These are phyloP conservation scores for Bubo bubo DNA, from an alignment of 2,113 vertebrate genomes.

Conservation along the genomic window DNA sequence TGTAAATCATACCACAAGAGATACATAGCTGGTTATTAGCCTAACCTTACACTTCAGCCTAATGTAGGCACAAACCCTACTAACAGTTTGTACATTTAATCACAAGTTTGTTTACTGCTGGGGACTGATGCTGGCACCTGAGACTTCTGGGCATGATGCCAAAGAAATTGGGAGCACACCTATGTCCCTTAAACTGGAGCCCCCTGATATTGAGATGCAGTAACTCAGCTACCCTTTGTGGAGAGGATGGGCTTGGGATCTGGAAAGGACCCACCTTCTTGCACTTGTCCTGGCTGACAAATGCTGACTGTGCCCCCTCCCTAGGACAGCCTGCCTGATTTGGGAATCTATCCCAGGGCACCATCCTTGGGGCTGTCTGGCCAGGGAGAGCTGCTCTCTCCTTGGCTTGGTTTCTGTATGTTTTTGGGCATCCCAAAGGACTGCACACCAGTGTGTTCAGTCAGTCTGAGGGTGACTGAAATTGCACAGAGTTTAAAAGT, in stretches of 20 bases:
- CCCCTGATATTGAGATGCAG: neutral
- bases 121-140: neutral
- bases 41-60: neutral
- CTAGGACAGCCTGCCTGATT: neutral
- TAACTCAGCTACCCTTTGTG: neutral
- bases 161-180: neutral
- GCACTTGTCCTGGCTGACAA: neutral
- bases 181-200: neutral
- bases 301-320: accelerated
- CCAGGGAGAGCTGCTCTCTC: neutral
- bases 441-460: neutral
- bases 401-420: neutral
- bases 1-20: neutral
- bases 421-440: neutral
- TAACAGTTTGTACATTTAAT: neutral
- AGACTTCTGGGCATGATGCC: neutral
- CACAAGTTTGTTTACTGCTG: accelerated
- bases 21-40: neutral
- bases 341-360: neutral
- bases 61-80: neutral
- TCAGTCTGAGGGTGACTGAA: neutral
- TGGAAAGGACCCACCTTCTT: neutral
- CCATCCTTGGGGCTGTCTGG: neutral
- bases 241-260: neutral
- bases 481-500: neutral